Evolutionary conservation across 2,113 vertebrate species (phyloP).

Genomic region (Tachysurus vachellii): DNA sequence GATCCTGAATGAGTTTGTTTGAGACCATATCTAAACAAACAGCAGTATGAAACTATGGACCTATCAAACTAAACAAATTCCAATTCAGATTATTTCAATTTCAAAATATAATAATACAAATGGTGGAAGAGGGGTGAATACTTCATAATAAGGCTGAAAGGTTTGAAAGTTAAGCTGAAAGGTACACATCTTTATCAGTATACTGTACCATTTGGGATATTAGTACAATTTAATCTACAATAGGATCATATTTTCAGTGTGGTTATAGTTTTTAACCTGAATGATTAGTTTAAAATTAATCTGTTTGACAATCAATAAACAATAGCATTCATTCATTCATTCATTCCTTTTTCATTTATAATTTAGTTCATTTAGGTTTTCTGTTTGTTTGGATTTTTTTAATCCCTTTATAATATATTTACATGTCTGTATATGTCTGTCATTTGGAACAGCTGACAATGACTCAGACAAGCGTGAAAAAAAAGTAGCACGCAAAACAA

Average conservation of each 20-base stretch:
- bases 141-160: neutral
- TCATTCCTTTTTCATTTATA: neutral
- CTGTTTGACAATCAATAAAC: neutral
- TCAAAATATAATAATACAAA: neutral
- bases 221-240: neutral
- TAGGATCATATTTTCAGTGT: neutral
- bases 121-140: neutral
- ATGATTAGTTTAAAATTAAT: neutral
- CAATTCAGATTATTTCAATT: neutral
- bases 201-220: neutral
- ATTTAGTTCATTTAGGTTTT: neutral
- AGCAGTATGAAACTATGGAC: neutral
- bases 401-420: slow-evolving; percentile 8
- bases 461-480: slow-evolving; percentile 63
- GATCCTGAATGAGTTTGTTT: neutral
- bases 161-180: neutral
- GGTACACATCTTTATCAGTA: neutral
- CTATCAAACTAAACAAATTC: neutral
- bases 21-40: neutral
- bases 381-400: neutral
- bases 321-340: neutral
- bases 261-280: neutral
- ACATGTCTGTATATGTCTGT: slow-evolving; percentile 38
- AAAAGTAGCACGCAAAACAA: slow-evolving; percentile 71
- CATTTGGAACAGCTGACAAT: slow-evolving; percentile 62